These are phyloP conservation scores for Gymnocypris eckloni DNA, from an alignment of 2,797 vertebrate genomes.

Conservation along the genomic window DNA sequence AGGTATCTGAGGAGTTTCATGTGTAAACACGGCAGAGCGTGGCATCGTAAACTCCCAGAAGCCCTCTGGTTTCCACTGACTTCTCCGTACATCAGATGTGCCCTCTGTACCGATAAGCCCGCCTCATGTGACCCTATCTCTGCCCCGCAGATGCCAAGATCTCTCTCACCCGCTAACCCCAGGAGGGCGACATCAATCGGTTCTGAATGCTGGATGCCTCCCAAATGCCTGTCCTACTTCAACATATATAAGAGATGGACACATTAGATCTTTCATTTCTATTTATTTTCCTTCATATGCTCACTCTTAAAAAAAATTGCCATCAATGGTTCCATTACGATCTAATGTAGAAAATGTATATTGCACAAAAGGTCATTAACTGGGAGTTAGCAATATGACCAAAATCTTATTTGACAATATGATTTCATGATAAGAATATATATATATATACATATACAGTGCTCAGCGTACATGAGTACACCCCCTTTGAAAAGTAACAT, in stretches of 20 bases:
- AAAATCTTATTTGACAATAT: no score
- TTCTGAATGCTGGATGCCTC: not conserved
- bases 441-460: no score
- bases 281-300: not conserved
- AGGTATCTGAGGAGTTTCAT: constrained; percentile 33
- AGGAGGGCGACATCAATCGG: not conserved
- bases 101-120: constrained; percentile 79
- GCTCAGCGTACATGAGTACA: no score
- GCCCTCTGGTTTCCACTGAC: constrained; percentile 55
- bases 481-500: no score
- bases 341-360: not conserved
- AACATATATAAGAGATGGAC: not conserved
- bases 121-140: constrained; percentile 82
- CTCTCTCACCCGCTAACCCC: constrained; percentile 51
- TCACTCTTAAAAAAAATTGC: not conserved
- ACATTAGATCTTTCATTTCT: not conserved
- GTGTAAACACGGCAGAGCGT: constrained; percentile 49
- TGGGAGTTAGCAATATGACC: no score
- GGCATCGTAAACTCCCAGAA: constrained; percentile 63
- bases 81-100: constrained; percentile 77
- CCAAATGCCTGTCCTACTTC: constrained; percentile 36
- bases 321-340: not conserved
- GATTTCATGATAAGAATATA: no score
- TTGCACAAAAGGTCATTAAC: no score
- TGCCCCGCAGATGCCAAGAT: constrained; percentile 81